Conservation (phyloP, 2,888 invertebrate species). For the Punctoribates punctum region DNA sequence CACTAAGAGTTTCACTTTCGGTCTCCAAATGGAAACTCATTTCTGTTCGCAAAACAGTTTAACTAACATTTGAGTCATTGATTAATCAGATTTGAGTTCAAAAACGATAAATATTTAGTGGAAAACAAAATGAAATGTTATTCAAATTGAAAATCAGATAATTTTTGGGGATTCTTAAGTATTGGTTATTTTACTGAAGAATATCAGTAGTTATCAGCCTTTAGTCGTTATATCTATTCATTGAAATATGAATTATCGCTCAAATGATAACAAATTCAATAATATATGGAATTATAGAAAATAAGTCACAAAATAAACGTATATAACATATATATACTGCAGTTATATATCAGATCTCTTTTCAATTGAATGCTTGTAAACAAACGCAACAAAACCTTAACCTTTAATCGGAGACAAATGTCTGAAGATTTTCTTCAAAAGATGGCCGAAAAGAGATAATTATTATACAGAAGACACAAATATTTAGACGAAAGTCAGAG, state of each 20-base stretch:
- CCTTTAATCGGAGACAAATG: not conserved
- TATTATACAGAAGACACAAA: no score
- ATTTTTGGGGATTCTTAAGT: no score
- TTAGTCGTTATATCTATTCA: not conserved
- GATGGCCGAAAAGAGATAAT: no score
- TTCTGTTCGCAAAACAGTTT: not conserved
- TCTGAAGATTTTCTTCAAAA: no score
- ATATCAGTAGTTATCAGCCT: no score
- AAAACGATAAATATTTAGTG: no score
- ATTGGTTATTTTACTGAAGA: no score
- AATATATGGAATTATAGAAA: slow-evolving; percentile 3
- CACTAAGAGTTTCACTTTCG: slow-evolving; percentile 1
- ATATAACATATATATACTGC: not conserved
- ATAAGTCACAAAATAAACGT: not conserved
- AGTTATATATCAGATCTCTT: not conserved
- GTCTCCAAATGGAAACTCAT: not conserved
- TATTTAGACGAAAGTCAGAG: no score
- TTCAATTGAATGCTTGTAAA: not conserved
- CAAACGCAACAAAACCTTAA: slow-evolving; percentile 11
- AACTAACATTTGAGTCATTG: not conserved
- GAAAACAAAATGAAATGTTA: no score
- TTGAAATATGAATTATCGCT: not conserved
- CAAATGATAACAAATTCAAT: slow-evolving; percentile 4
- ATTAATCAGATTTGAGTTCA: no score
- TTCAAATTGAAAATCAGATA: no score